Evolutionary conservation across 2,797 vertebrate species (phyloP).

Genomic region (Lacerta viridis): DNA sequence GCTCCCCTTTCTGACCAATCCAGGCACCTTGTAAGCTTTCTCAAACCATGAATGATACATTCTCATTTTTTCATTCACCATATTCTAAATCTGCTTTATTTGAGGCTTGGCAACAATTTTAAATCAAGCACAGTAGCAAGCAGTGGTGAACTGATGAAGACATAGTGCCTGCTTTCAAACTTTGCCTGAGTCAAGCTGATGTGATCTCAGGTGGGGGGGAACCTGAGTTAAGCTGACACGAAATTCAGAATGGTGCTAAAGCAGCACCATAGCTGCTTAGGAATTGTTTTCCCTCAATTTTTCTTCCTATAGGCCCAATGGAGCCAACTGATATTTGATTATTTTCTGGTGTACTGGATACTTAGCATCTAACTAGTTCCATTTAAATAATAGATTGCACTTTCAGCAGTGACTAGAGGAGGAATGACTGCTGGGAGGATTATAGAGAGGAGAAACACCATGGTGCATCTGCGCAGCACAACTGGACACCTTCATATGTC

Average conservation of each 20-base stretch:
- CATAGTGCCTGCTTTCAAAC: constrained; percentile 16
- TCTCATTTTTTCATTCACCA: not conserved
- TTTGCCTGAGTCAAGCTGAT: constrained; percentile 6
- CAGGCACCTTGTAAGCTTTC: not conserved
- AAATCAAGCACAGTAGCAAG: not conserved
- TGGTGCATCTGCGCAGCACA: too few species aligned
- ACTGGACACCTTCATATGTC: too few species aligned
- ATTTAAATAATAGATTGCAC: not conserved
- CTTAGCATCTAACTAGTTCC: not conserved
- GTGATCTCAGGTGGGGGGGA: not conserved
- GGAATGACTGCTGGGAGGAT: too few species aligned
- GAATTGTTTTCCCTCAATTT: not conserved
- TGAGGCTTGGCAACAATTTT: constrained; percentile 1
- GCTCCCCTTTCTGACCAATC: not conserved
- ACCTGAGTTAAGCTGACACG: not conserved
- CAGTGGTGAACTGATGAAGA: constrained; percentile 9
- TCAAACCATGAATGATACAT: not conserved
- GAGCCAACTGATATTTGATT: not conserved
- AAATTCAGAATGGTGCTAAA: constrained; percentile 12
- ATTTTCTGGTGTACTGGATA: not conserved
- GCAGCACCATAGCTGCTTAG: constrained; percentile 5
- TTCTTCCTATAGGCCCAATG: not conserved
- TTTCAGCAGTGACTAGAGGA: not conserved
- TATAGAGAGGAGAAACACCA: too few species aligned
- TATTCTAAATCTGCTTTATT: constrained; percentile 1